Evolutionary conservation across 1,140 invertebrate genomes (phyloP).

Genomic region (Lordiphosa collinella): DNA sequence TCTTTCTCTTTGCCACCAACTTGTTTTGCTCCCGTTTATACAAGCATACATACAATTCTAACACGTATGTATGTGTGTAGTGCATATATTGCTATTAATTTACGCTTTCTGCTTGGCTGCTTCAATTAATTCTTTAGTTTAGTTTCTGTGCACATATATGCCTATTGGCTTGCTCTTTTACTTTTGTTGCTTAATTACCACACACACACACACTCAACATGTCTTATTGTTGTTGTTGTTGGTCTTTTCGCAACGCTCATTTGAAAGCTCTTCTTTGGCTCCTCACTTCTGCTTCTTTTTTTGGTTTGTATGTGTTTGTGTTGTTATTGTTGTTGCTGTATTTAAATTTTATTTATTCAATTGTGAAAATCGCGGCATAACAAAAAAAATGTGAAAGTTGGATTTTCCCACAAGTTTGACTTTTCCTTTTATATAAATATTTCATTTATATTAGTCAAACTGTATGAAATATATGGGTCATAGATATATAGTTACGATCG

Average conservation of each 20-base stretch:
- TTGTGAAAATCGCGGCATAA: conserved; percentile 55
- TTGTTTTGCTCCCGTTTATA: conserved; percentile 38
- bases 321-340: conserved; percentile 10
- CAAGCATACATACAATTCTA: background rate
- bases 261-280: background rate
- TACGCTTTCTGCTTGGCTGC: conserved; percentile 72
- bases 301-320: background rate
- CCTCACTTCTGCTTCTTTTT: background rate
- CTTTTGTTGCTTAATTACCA: conserved; percentile 54
- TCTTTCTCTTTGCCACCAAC: conserved; percentile 30
- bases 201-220: conserved; percentile 18
- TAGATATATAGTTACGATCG: no score
- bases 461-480: background rate
- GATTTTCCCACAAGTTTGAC: conserved; percentile 30
- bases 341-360: conserved; percentile 51
- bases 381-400: conserved; percentile 63
- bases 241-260: conserved; percentile 32
- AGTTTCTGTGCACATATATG: conserved; percentile 16
- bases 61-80: background rate
- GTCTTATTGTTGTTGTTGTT: conserved; percentile 9
- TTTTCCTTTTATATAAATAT: conserved; percentile 7
- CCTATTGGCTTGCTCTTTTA: conserved; percentile 25
- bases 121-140: conserved; percentile 72
- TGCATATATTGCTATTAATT: conserved; percentile 46
- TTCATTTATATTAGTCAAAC: background rate